phyloP scores from a whole-genome alignment of 2,113 vertebrate species.

The Esox niger region DNA sequence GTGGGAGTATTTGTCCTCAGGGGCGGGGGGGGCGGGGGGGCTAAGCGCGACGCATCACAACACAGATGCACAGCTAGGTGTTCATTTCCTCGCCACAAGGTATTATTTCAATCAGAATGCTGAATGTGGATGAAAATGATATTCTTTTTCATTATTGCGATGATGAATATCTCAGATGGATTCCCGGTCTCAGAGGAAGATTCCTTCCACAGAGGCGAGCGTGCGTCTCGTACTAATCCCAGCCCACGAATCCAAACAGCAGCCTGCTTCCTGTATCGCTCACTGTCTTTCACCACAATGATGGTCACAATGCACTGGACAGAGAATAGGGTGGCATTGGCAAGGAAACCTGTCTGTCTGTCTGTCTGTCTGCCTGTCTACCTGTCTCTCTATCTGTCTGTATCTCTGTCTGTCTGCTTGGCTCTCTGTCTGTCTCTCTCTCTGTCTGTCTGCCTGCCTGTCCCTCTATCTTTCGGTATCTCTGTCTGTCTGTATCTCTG shows the following conservation, averaged over 20 bases:
- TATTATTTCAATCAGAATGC: slow-evolving; percentile 39
- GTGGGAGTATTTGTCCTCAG: background rate
- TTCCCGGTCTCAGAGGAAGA: slow-evolving; percentile 40
- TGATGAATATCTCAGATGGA: slow-evolving; percentile 45
- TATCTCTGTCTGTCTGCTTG: no score
- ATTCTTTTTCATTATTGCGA: slow-evolving; percentile 44
- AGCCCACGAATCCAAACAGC: background rate
- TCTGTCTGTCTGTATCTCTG: no score
- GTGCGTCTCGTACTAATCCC: background rate
- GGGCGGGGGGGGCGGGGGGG: background rate
- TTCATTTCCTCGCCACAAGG: slow-evolving; percentile 9
- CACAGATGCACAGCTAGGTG: background rate
- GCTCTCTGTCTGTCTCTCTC: no score
- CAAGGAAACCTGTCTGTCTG: no score
- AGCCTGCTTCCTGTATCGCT: no score
- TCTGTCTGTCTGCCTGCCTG: no score
- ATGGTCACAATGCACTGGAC: no score
- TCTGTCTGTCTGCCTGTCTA: no score
- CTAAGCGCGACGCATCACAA: background rate
- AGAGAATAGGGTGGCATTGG: no score
- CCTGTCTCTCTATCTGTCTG: no score
- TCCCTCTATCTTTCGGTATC: no score
- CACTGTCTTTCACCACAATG: no score
- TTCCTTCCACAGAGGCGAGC: slow-evolving; percentile 35
- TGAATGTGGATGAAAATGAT: slow-evolving; percentile 34